Evolutionary conservation across 2,888 invertebrate species (phyloP).

Genomic region (Achlya flavicornis): DNA sequence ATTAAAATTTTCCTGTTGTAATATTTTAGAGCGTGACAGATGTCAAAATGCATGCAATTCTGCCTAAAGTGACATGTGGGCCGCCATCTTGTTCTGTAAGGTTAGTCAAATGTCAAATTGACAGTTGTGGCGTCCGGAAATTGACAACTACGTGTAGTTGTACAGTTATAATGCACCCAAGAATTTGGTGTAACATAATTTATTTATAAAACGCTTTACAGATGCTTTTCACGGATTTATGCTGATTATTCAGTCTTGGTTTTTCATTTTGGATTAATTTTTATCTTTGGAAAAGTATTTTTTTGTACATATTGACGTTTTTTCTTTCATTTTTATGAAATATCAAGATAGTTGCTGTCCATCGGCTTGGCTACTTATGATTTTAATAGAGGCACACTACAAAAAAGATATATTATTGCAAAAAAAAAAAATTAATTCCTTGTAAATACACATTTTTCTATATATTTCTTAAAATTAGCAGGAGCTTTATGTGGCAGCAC

Average conservation of each 20-base stretch:
- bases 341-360: not conserved
- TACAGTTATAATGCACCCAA: slow-evolving; percentile 28
- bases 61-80: slow-evolving; percentile 67
- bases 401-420: not conserved
- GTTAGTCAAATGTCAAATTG: slow-evolving; percentile 71
- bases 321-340: not conserved
- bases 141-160: slow-evolving; percentile 41
- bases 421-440: no score
- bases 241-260: slow-evolving; percentile 26
- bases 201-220: slow-evolving; percentile 13
- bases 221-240: slow-evolving; percentile 29
- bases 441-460: not conserved
- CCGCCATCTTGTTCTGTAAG: slow-evolving; percentile 75
- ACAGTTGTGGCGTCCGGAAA: slow-evolving; percentile 43
- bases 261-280: not conserved
- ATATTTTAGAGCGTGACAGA: slow-evolving; percentile 81
- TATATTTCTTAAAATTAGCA: not conserved
- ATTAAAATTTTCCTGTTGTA: slow-evolving; percentile 44
- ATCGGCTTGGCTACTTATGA: not conserved
- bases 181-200: slow-evolving; percentile 37
- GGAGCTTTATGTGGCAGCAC: not conserved
- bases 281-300: not conserved
- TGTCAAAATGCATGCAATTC: slow-evolving; percentile 76
- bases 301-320: not conserved
- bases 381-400: not conserved